Evolutionary conservation across 2,888 invertebrate species (phyloP).

Genomic region (Troides oblongomaculatus): DNA sequence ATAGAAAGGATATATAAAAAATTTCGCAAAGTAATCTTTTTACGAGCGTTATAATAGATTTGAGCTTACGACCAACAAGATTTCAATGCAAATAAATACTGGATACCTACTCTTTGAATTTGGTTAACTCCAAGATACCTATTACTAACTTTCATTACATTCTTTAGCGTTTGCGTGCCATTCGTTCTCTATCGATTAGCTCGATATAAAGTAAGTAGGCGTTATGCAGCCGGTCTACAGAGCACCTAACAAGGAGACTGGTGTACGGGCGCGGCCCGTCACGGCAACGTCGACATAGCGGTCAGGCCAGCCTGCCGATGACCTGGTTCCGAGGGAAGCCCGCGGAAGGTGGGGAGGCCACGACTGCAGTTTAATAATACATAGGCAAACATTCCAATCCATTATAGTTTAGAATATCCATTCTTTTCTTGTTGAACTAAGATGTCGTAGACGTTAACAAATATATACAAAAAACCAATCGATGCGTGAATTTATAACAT

Average conservation of each 20-base stretch:
- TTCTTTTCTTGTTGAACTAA: slow-evolving; percentile 18
- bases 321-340: slow-evolving; percentile 74
- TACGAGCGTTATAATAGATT: background rate
- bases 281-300: slow-evolving; percentile 49
- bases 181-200: slow-evolving; percentile 40
- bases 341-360: slow-evolving; percentile 50
- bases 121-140: slow-evolving; percentile 11
- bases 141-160: slow-evolving; percentile 36
- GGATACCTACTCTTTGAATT: background rate
- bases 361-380: slow-evolving; percentile 15
- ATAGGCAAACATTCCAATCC: slow-evolving; percentile 20
- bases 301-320: slow-evolving; percentile 65
- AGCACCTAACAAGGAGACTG: slow-evolving; percentile 47
- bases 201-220: slow-evolving; percentile 40
- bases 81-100: background rate
- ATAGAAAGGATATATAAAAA: too few species aligned
- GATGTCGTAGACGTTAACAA: background rate
- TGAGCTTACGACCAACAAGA: background rate
- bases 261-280: slow-evolving; percentile 53
- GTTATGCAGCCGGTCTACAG: slow-evolving; percentile 44
- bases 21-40: too few species aligned
- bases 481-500: slow-evolving; percentile 12
- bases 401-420: slow-evolving; percentile 4
- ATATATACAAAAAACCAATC: slow-evolving; percentile 3
- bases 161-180: slow-evolving; percentile 40